Conservation (phyloP, 2,888 invertebrate genomes). For the Rosalia funebris region DNA sequence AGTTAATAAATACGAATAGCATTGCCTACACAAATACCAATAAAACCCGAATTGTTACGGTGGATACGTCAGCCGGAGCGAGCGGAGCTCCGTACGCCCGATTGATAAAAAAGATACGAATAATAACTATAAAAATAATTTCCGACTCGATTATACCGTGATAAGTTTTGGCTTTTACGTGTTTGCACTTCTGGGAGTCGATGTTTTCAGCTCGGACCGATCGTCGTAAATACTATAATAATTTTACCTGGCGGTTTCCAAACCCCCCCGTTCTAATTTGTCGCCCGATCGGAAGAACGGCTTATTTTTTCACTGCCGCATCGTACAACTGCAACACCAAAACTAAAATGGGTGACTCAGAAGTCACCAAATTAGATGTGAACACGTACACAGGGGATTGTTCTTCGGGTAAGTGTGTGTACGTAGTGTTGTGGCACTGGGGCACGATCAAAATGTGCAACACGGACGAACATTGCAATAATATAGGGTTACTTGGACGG, state of each 20-base stretch:
- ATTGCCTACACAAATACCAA: neutral
- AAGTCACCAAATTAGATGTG: constrained; percentile 52
- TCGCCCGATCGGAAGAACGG: constrained; percentile 7
- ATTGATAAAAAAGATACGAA: constrained; percentile 38
- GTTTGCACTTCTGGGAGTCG: neutral
- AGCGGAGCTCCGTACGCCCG: constrained; percentile 12
- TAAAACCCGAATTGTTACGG: too few relatives aligned
- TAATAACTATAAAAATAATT: constrained; percentile 29
- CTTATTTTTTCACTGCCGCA: constrained; percentile 18
- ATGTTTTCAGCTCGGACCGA: constrained; percentile 24
- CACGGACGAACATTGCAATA: too few relatives aligned
- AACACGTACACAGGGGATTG: constrained; percentile 44
- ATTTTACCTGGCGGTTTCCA: constrained; percentile 21
- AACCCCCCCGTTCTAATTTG: constrained; percentile 13
- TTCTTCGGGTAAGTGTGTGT: constrained; percentile 1
- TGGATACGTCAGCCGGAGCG: neutral
- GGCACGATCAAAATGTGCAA: constrained; percentile 12
- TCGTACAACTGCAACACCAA: constrained; percentile 42
- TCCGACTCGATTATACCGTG: constrained; percentile 20
- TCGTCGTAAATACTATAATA: neutral
- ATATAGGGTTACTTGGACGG: too few relatives aligned
- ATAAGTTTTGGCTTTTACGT: constrained; percentile 1
- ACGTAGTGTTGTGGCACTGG: too few relatives aligned
- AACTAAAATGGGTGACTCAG: constrained; percentile 50
- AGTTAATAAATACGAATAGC: constrained; percentile 6